Conservation (phyloP, 2,113 vertebrate genomes). For the Tychaedon coryphoeus region DNA sequence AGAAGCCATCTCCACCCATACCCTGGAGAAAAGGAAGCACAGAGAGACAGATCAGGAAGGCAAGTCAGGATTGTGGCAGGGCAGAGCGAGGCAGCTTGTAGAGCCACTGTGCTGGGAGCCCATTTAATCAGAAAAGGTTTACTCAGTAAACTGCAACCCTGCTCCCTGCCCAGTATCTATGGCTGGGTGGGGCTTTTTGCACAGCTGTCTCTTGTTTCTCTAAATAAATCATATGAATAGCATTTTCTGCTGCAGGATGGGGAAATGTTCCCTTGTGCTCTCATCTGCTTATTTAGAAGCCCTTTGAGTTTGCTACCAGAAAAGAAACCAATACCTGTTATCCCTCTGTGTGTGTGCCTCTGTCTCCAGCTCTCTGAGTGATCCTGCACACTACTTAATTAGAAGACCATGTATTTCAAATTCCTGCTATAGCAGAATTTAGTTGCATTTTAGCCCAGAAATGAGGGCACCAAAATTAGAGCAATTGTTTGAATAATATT, state of each 20-base stretch:
- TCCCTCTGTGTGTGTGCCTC: background rate
- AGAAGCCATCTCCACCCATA: background rate
- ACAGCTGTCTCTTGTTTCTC: background rate
- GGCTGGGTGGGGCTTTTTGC: background rate
- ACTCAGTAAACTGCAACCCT: background rate
- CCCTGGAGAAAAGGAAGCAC: background rate
- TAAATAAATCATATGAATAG: background rate
- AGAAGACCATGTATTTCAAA: background rate
- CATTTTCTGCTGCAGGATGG: background rate
- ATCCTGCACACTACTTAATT: background rate
- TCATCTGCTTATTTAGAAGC: background rate
- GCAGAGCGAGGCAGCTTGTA: background rate
- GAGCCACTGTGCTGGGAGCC: background rate
- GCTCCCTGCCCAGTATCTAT: accelerated
- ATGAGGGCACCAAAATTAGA: constrained; percentile 51
- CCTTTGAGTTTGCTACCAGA: background rate
- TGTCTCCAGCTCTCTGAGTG: background rate
- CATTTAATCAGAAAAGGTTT: background rate
- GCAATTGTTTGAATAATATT: constrained; percentile 42
- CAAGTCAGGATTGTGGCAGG: background rate
- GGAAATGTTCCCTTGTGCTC: background rate
- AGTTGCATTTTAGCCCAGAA: constrained; percentile 51
- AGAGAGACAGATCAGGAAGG: background rate
- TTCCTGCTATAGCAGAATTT: background rate
- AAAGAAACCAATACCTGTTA: background rate